A percentile compares a stretch with the other conserved stretches of the same genome.
These are phyloP conservation scores for Nannoperca obscura DNA, from an alignment of 2,797 vertebrate genomes.

Conservation along the genomic window DNA sequence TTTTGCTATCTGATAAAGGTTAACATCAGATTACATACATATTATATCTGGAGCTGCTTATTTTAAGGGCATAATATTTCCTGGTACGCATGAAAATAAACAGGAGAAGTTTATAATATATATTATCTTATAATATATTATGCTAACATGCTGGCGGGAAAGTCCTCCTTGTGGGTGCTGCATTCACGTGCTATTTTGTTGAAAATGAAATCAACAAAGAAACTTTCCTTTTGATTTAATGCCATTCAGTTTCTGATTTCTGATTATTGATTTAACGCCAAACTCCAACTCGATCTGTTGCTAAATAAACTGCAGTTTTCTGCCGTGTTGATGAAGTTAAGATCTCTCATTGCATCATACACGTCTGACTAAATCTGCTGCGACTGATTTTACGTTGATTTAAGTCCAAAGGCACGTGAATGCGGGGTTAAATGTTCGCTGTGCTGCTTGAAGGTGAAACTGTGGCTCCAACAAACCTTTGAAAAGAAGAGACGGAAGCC, in stretches of 20 bases:
- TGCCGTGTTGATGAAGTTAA: neutral
- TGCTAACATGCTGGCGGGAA: slow-evolving; percentile 1
- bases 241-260: neutral
- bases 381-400: neutral
- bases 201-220: neutral
- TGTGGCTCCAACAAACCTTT: neutral
- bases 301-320: neutral
- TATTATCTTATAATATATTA: no score
- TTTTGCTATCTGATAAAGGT: slow-evolving; percentile 19
- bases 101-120: no score
- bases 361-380: neutral
- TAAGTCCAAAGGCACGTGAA: slow-evolving; percentile 12
- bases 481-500: neutral
- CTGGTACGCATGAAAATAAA: slow-evolving; percentile 18
- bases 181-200: slow-evolving; percentile 28
- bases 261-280: neutral
- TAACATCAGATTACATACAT: slow-evolving; percentile 25
- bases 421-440: neutral
- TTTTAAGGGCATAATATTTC: slow-evolving; percentile 8
- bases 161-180: neutral
- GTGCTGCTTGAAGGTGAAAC: slow-evolving; percentile 18
- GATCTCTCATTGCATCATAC: neutral
- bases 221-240: neutral
- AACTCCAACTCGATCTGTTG: neutral
- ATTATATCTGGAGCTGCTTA: neutral